Percentiles rank a stretch among this genome's conserved stretches.
phyloP scores from a whole-genome alignment of 2,888 invertebrate genomes.

The Dicranocentrus wangi region DNA sequence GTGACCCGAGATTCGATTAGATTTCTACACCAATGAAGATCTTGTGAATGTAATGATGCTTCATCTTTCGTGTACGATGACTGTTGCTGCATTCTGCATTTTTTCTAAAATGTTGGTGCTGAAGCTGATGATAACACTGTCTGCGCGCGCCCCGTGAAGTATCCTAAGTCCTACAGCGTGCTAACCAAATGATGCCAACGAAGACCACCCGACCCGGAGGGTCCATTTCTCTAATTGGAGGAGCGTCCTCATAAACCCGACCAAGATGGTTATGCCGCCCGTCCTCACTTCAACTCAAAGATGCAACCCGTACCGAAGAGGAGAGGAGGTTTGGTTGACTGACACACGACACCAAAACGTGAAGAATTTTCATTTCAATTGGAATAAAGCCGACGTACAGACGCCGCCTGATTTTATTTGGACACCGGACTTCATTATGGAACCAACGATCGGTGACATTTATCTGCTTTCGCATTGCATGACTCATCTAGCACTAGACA shows the following conservation, averaged over 20 bases:
- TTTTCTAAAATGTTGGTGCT: background rate
- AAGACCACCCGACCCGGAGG: background rate
- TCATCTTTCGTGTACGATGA: background rate
- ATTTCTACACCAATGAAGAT: background rate
- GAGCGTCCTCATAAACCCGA: constrained; percentile 30
- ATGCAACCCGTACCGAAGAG: constrained; percentile 29
- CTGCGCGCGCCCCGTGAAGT: background rate
- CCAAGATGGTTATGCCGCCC: constrained; percentile 32
- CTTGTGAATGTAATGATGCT: background rate
- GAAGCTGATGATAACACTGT: background rate
- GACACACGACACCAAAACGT: background rate
- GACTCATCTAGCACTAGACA: constrained; percentile 28
- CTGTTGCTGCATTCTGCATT: no score
- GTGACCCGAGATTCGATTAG: background rate
- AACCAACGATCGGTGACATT: background rate
- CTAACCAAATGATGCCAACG: constrained; percentile 1
- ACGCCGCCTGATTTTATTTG: constrained; percentile 30
- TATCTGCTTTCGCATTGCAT: constrained; percentile 1
- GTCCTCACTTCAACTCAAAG: constrained; percentile 14
- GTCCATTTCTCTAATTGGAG: constrained; percentile 42
- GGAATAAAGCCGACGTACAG: constrained; percentile 28
- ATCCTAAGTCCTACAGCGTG: constrained; percentile 17
- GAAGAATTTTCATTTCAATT: background rate
- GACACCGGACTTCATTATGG: constrained; percentile 10
- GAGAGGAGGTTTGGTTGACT: constrained; percentile 31